A percentile compares a stretch with the other conserved stretches of the same genome.
phyloP scores from a whole-genome alignment of 1,140 invertebrate genomes.

The Drosophila chauvacae region DNA sequence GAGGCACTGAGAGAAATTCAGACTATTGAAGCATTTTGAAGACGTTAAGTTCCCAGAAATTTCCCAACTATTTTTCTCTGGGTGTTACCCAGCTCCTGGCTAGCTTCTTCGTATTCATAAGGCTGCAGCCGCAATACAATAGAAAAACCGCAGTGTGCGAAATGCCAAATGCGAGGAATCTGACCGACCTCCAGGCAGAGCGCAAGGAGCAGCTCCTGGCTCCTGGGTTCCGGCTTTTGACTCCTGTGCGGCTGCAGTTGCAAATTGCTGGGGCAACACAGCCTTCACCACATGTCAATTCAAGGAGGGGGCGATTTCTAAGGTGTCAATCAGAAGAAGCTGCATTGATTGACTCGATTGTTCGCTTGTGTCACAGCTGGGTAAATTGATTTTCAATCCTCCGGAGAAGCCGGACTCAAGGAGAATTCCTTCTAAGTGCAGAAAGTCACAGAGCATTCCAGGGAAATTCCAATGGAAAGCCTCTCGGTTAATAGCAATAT shows the following conservation, averaged over 20 bases:
- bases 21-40: no score
- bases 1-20: constrained; percentile 8
- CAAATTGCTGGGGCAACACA: constrained; percentile 57
- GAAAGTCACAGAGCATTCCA: neutral
- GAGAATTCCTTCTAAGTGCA: constrained; percentile 14
- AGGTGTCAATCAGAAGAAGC: constrained; percentile 52
- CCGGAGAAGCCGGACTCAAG: neutral
- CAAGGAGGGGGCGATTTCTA: constrained; percentile 11
- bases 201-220: neutral
- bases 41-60: no score
- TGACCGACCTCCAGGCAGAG: constrained; percentile 19
- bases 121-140: constrained; percentile 23
- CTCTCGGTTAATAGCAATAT: constrained; percentile 12
- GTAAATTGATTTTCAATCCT: constrained; percentile 42
- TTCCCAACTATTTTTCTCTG: neutral
- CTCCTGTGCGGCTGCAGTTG: constrained; percentile 44
- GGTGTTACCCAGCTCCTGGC: neutral
- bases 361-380: constrained; percentile 22
- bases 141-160: constrained; percentile 20
- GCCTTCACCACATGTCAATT: constrained; percentile 27
- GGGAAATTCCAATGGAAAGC: neutral
- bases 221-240: neutral
- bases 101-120: constrained; percentile 39
- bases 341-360: constrained; percentile 55
- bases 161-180: constrained; percentile 22